These are phyloP conservation scores for Bothrops jararaca DNA, from an alignment of 2,113 vertebrate genomes.

Conservation along the genomic window DNA sequence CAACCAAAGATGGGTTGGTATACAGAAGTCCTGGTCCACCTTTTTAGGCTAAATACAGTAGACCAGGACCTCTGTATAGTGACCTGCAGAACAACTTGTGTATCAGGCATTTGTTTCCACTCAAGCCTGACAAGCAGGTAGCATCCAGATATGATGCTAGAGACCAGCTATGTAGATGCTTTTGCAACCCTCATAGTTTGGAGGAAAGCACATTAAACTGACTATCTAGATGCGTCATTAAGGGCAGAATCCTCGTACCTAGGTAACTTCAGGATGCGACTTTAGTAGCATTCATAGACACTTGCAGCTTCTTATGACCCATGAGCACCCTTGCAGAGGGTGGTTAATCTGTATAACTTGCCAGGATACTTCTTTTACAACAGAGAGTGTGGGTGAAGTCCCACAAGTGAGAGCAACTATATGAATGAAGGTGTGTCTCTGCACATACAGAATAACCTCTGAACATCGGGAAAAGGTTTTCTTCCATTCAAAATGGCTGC, in stretches of 20 bases:
- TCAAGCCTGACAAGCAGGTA: not conserved
- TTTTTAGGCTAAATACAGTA: not conserved
- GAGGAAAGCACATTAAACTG: not conserved
- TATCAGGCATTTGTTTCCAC: not conserved
- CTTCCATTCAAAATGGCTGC: conserved; percentile 11
- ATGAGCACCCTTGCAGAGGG: not conserved
- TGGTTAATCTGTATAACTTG: not conserved
- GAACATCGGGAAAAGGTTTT: conserved; percentile 27
- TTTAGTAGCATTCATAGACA: not conserved
- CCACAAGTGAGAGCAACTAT: not conserved
- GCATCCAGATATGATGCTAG: not conserved
- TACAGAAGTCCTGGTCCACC: not conserved
- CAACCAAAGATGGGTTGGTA: not conserved
- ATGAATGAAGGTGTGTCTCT: not conserved
- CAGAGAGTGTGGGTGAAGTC: not conserved
- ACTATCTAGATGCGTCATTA: not conserved
- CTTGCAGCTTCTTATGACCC: not conserved
- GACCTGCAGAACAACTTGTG: not conserved
- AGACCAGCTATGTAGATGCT: not conserved
- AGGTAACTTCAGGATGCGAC: not conserved
- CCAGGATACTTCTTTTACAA: not conserved
- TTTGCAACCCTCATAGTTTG: not conserved
- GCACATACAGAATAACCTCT: not conserved
- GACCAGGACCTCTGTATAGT: not conserved
- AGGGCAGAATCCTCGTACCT: not conserved